Percentiles rank a stretch among this genome's conserved stretches.
phyloP scores from a whole-genome alignment of 1,140 invertebrate genomes.

The Tenebrio molitor region DNA sequence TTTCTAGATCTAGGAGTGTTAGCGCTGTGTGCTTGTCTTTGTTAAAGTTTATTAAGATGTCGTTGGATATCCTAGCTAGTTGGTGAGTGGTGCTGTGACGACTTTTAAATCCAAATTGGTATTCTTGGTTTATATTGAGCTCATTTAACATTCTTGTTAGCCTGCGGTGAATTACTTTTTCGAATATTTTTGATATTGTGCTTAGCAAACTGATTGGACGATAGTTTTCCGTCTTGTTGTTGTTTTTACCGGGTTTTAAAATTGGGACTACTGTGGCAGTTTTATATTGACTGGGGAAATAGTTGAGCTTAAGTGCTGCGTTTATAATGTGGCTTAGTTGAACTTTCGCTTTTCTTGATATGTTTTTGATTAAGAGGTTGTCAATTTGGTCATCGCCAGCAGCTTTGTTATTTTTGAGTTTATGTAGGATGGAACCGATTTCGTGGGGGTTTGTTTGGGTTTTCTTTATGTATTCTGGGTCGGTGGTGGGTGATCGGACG shows the following conservation, averaged over 20 bases:
- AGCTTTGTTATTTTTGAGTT: too few species aligned
- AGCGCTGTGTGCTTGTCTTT: neutral
- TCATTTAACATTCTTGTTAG: neutral
- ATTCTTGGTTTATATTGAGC: neutral
- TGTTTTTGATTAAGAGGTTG: conserved; percentile 41
- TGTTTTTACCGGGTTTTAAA: conserved; percentile 62
- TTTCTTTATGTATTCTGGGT: too few species aligned
- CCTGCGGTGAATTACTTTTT: conserved; percentile 48
- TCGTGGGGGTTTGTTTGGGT: too few species aligned
- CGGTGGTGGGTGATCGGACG: too few species aligned
- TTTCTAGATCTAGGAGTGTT: too few species aligned
- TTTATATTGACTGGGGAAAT: conserved; percentile 64
- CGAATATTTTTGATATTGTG: conserved; percentile 50
- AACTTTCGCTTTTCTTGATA: conserved; percentile 26
- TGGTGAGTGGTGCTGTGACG: neutral
- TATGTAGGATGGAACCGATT: too few species aligned
- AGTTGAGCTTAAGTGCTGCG: conserved; percentile 52
- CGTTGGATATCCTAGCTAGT: neutral
- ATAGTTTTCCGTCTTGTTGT: neutral
- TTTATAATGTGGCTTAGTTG: conserved; percentile 54
- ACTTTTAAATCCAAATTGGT: neutral
- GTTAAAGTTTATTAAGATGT: neutral
- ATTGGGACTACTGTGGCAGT: conserved; percentile 63
- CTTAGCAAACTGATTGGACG: conserved; percentile 57
- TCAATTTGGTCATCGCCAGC: too few species aligned